Evolutionary conservation across 2,888 invertebrate genomes (phyloP).

Genomic region (Listrodromus nycthemerus): DNA sequence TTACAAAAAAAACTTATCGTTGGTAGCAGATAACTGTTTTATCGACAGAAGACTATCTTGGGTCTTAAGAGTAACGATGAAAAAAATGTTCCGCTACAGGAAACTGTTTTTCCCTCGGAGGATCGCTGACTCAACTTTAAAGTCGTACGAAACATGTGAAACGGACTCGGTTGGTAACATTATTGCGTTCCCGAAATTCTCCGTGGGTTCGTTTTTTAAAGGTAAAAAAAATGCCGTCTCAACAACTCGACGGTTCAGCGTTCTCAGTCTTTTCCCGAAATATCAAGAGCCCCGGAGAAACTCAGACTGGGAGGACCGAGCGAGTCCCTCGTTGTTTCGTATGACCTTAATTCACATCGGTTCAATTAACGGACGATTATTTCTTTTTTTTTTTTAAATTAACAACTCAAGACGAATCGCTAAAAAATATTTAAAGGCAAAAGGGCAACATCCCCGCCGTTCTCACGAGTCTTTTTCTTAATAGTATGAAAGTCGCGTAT

Average conservation of each 20-base stretch:
- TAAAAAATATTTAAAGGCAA: conserved; percentile 56
- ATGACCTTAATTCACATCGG: not conserved
- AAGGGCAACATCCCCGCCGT: conserved; percentile 37
- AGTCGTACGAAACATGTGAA: not conserved
- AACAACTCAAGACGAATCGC: conserved; percentile 39
- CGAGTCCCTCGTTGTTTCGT: not conserved
- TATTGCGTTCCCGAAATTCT: not conserved
- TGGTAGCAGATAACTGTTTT: not conserved
- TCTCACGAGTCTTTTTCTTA: conserved; percentile 33
- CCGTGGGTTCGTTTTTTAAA: not conserved
- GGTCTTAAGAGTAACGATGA: not conserved
- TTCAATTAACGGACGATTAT: conserved; percentile 1
- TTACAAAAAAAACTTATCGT: not conserved
- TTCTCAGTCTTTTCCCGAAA: not conserved
- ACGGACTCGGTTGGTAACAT: not conserved
- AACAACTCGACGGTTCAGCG: not conserved
- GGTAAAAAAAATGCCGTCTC: not conserved
- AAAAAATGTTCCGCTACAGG: not conserved
- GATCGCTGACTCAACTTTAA: not conserved
- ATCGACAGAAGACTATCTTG: not conserved
- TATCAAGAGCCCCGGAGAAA: not conserved
- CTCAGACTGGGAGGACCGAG: not conserved
- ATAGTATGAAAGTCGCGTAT: conserved; percentile 55
- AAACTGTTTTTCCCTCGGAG: not conserved
- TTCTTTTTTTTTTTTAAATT: conserved; percentile 14